These are phyloP conservation scores for Drosophila arizonae DNA, from an alignment of 1,140 invertebrate genomes.

Conservation along the genomic window DNA sequence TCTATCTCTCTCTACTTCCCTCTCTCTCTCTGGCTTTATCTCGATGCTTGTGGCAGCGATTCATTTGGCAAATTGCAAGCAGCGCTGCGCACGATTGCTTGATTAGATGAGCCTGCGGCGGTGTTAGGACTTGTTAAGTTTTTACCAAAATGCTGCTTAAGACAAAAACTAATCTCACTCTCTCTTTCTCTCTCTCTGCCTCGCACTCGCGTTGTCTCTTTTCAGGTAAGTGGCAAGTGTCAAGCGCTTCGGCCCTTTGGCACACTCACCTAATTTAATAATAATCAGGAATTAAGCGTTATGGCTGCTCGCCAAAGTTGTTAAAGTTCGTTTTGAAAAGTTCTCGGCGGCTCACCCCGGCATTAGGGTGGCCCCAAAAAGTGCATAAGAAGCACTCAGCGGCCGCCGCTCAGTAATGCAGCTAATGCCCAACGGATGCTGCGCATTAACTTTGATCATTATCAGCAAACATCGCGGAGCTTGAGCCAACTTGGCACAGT, in stretches of 20 bases:
- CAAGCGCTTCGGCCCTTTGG: constrained; percentile 20
- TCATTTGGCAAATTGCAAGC: constrained; percentile 40
- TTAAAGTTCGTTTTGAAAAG: constrained; percentile 30
- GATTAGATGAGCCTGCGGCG: constrained; percentile 30
- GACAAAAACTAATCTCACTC: neutral
- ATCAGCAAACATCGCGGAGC: constrained; percentile 13
- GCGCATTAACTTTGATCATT: constrained; percentile 44
- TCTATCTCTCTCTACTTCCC: neutral
- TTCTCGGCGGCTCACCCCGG: neutral
- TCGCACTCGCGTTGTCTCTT: constrained; percentile 3
- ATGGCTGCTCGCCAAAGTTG: constrained; percentile 21
- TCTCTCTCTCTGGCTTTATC: neutral
- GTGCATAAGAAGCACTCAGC: constrained; percentile 52
- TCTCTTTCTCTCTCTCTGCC: neutral
- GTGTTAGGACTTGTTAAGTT: neutral
- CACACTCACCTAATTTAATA: constrained; percentile 64
- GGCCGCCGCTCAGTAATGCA: constrained; percentile 25
- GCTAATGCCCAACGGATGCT: constrained; percentile 45
- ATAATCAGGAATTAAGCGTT: constrained; percentile 51
- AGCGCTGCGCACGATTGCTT: constrained; percentile 32
- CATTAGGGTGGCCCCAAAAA: constrained; percentile 34
- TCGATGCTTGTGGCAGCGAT: constrained; percentile 3
- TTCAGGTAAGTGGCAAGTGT: constrained; percentile 26
- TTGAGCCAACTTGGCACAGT: neutral
- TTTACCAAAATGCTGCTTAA: constrained; percentile 5